Percentiles rank a stretch among this genome's conserved stretches.
These are phyloP conservation scores for Ctenomys sociabilis DNA, from an alignment of 2,113 vertebrate genomes.

Conservation along the genomic window DNA sequence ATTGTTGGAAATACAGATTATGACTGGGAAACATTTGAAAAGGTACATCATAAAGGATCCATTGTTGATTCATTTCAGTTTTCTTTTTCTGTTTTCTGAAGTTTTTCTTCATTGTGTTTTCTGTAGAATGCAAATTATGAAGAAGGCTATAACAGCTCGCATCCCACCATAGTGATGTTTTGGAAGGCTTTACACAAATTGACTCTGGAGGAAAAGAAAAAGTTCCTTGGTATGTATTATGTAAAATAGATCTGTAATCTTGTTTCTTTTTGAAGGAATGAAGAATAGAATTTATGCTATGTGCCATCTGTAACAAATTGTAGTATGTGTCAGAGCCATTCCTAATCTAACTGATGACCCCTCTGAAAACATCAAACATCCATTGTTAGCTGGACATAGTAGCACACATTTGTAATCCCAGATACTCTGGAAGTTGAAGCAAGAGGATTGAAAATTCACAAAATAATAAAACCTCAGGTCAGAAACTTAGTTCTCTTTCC, in stretches of 20 bases:
- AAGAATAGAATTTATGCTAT: background rate
- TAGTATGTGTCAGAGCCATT: background rate
- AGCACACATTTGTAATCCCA: background rate
- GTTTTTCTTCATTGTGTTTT: background rate
- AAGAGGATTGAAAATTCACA: background rate
- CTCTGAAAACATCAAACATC: background rate
- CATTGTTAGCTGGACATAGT: background rate
- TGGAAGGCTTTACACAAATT: slow-evolving; percentile 91
- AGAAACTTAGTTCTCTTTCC: too few species aligned
- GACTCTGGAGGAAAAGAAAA: slow-evolving; percentile 86
- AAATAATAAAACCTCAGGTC: background rate
- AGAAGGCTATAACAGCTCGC: slow-evolving; percentile 81
- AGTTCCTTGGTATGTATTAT: slow-evolving; percentile 88
- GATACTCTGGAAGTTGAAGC: background rate
- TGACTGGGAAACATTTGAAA: slow-evolving; percentile 89
- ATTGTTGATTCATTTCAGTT: background rate
- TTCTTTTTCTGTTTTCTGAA: background rate
- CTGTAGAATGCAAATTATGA: slow-evolving; percentile 87
- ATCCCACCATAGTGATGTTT: slow-evolving; percentile 88
- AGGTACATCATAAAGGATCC: slow-evolving; percentile 80
- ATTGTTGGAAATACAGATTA: slow-evolving; percentile 87
- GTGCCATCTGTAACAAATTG: background rate
- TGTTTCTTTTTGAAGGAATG: background rate
- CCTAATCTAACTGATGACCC: background rate
- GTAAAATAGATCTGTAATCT: background rate